These are phyloP conservation scores for Drosophila repleta DNA, from an alignment of 1,140 invertebrate genomes.

Conservation along the genomic window DNA sequence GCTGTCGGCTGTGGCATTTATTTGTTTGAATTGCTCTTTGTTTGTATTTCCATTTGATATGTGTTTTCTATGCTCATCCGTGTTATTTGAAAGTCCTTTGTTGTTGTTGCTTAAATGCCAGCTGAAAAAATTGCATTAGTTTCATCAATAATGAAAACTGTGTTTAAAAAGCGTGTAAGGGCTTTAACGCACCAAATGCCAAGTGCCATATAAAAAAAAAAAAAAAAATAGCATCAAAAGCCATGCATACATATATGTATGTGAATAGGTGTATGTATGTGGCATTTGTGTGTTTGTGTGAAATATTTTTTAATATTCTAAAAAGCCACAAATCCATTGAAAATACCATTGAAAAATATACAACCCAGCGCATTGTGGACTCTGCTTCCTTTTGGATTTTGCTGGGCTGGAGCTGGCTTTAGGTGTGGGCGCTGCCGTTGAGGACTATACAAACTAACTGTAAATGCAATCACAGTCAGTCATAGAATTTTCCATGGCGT, in stretches of 20 bases:
- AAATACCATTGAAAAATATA: conserved; percentile 56
- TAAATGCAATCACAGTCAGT: conserved; percentile 69
- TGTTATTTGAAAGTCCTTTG: conserved; percentile 16
- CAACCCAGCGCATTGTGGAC: conserved; percentile 27
- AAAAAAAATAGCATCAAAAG: neutral
- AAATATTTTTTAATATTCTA: conserved; percentile 80
- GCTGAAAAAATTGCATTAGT: conserved; percentile 48
- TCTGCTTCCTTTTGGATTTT: neutral
- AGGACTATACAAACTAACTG: conserved; percentile 46
- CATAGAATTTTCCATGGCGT: conserved; percentile 32
- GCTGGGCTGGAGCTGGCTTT: conserved; percentile 1
- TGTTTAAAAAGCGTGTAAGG: conserved; percentile 77
- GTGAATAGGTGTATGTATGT: neutral
- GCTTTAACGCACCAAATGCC: conserved; percentile 44
- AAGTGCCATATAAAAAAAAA: conserved; percentile 4
- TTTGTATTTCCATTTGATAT: conserved; percentile 17
- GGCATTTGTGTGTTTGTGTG: conserved; percentile 6
- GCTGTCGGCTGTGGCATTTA: conserved; percentile 42
- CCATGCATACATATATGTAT: no score
- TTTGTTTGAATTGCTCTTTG: conserved; percentile 16
- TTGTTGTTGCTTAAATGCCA: conserved; percentile 33
- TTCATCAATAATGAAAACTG: conserved; percentile 71
- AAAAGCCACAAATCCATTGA: conserved; percentile 77
- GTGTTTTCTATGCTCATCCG: conserved; percentile 26
- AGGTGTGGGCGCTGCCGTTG: conserved; percentile 11